phyloP scores from a whole-genome alignment of 2,888 invertebrate species.

The Amaurobius ferox region DNA sequence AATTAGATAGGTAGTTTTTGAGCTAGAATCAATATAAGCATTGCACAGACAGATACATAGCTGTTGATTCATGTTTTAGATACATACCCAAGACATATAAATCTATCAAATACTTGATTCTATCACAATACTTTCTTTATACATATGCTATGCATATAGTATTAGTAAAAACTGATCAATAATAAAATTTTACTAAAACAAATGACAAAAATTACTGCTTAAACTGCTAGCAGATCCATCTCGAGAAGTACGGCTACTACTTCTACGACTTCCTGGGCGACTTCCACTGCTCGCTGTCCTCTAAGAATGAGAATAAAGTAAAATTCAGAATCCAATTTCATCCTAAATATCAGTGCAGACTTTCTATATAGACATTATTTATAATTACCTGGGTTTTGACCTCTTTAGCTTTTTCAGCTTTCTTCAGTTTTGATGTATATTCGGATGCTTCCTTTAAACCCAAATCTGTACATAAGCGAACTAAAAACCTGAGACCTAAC shows the following conservation, averaged over 20 bases:
- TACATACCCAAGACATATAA: too few relatives aligned
- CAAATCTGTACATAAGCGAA: constrained; percentile 91
- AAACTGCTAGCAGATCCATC: constrained; percentile 74
- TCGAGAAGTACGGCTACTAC: constrained; percentile 72
- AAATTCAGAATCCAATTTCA: too few relatives aligned
- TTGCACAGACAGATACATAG: too few relatives aligned
- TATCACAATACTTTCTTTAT: too few relatives aligned
- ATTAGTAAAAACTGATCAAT: too few relatives aligned
- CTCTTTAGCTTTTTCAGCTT: constrained; percentile 81
- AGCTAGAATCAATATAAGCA: too few relatives aligned
- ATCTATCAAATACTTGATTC: too few relatives aligned
- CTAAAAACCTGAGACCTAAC: constrained; percentile 87
- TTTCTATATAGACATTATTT: constrained; percentile 74
- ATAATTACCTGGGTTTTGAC: constrained; percentile 76
- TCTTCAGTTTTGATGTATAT: constrained; percentile 89
- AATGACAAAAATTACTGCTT: constrained; percentile 28
- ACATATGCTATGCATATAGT: too few relatives aligned
- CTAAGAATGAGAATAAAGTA: constrained; percentile 31
- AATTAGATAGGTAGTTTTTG: too few relatives aligned
- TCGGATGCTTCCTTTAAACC: constrained; percentile 92
- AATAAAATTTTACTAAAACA: too few relatives aligned
- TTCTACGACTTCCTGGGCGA: constrained; percentile 73
- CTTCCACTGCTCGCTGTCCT: constrained; percentile 72
- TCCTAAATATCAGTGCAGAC: neutral
- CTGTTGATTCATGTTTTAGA: too few relatives aligned